Conservation (phyloP, 2,113 vertebrate species). For the Steatornis caripensis region DNA sequence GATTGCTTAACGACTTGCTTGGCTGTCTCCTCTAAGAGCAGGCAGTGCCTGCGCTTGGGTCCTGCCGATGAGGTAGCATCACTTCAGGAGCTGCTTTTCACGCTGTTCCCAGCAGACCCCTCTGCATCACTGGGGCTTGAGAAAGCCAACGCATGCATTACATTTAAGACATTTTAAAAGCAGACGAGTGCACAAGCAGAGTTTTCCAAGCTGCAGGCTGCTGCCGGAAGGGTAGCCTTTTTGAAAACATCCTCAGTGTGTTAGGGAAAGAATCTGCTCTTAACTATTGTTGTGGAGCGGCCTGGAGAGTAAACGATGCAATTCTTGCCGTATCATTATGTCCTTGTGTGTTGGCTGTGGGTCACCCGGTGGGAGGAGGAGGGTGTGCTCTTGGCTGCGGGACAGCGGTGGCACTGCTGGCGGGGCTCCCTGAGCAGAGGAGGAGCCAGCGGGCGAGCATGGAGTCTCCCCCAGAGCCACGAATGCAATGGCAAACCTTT, state of each 20-base stretch:
- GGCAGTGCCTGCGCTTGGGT: neutral
- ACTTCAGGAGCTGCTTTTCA: neutral
- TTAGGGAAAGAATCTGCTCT: neutral
- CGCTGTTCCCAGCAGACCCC: neutral
- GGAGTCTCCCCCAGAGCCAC: neutral
- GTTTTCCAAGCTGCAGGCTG: neutral
- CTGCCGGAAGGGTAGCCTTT: neutral
- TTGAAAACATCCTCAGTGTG: neutral
- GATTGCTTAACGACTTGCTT: neutral
- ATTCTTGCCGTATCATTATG: neutral
- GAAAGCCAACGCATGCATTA: neutral
- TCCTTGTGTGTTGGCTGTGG: neutral
- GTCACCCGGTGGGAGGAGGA: rapidly evolving
- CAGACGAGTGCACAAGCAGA: neutral
- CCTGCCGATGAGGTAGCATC: neutral
- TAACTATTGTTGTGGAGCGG: neutral
- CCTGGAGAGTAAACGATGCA: rapidly evolving
- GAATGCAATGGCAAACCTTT: neutral
- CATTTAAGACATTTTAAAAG: neutral
- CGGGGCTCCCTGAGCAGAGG: rapidly evolving
- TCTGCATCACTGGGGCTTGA: neutral
- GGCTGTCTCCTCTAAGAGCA: neutral
- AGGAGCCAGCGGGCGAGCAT: neutral
- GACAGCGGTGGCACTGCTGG: neutral
- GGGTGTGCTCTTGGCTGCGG: neutral